These are phyloP conservation scores for Proales similis DNA, from an alignment of 1,140 invertebrate genomes.

Conservation along the genomic window DNA sequence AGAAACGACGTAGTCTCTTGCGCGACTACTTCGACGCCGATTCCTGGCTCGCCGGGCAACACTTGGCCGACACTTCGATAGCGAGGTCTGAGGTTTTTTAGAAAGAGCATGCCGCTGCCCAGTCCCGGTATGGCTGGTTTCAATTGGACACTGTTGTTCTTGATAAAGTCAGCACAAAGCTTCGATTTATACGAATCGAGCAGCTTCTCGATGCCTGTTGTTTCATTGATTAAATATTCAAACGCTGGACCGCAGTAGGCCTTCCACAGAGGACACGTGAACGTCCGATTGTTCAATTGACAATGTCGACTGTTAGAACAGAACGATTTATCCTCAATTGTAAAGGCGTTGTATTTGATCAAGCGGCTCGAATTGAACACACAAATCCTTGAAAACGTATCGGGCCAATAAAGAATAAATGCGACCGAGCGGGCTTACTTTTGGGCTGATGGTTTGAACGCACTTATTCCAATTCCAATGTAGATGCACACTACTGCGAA, in stretches of 20 bases:
- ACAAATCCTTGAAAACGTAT: slow-evolving; percentile 35
- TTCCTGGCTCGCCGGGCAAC: neutral
- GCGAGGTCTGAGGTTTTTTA: no score
- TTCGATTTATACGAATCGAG: neutral
- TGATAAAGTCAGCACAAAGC: slow-evolving; percentile 11
- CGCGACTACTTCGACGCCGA: slow-evolving; percentile 59
- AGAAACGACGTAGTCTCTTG: slow-evolving; percentile 74
- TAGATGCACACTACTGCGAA: slow-evolving; percentile 90
- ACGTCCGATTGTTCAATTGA: neutral
- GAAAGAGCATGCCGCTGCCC: neutral
- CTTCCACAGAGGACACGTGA: slow-evolving; percentile 23
- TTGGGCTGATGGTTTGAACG: no score
- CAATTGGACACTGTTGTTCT: slow-evolving; percentile 11
- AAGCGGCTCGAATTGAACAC: slow-evolving; percentile 26
- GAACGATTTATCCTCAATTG: neutral
- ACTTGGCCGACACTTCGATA: no score
- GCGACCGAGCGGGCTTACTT: no score
- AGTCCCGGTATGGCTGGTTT: slow-evolving; percentile 26
- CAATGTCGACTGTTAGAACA: slow-evolving; percentile 3
- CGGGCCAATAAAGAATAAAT: neutral
- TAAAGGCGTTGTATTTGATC: slow-evolving; percentile 22
- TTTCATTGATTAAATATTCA: no score
- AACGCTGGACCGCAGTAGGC: slow-evolving; percentile 12
- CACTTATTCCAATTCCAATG: slow-evolving; percentile 59
- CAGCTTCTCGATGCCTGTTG: slow-evolving; percentile 9